These are phyloP conservation scores for Drosophila quadrilineata DNA, from an alignment of 1,140 invertebrate species.

Conservation along the genomic window DNA sequence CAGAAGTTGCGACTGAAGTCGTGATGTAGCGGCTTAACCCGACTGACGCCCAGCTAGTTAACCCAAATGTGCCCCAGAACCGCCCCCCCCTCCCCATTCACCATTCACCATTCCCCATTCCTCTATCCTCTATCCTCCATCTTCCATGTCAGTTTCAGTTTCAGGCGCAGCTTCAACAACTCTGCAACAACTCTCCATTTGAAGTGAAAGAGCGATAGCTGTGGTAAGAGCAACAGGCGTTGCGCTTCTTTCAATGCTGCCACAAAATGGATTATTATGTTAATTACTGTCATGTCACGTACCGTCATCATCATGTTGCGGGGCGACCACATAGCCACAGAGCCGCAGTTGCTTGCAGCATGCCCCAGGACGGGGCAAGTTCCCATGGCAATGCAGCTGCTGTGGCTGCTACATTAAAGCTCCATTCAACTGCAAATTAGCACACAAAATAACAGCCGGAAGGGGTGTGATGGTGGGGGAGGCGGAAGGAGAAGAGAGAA, in stretches of 20 bases:
- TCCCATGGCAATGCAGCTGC: constrained; percentile 31
- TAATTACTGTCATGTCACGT: constrained; percentile 75
- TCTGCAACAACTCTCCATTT: background rate
- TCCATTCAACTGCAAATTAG: constrained; percentile 70
- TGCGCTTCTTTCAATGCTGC: constrained; percentile 51
- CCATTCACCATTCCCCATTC: no score
- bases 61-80: constrained; percentile 47
- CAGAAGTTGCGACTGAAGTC: constrained; percentile 26
- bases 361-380: background rate
- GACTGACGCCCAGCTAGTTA: constrained; percentile 70
- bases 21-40: constrained; percentile 57
- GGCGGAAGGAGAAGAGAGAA: background rate
- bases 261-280: constrained; percentile 75
- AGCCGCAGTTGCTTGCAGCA: background rate
- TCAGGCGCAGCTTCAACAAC: background rate
- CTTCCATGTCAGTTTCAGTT: no score
- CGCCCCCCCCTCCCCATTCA: no score
- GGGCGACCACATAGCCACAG: background rate
- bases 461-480: background rate
- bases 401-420: constrained; percentile 47
- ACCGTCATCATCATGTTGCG: constrained; percentile 34
- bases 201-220: constrained; percentile 15
- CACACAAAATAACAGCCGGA: constrained; percentile 47
- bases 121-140: no score
- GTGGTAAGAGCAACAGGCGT: background rate